Evolutionary conservation across 2,113 vertebrate genomes (phyloP), one percentile per base, ranked within the genome.

Genomic region (Phainopepla nitens): DNA sequence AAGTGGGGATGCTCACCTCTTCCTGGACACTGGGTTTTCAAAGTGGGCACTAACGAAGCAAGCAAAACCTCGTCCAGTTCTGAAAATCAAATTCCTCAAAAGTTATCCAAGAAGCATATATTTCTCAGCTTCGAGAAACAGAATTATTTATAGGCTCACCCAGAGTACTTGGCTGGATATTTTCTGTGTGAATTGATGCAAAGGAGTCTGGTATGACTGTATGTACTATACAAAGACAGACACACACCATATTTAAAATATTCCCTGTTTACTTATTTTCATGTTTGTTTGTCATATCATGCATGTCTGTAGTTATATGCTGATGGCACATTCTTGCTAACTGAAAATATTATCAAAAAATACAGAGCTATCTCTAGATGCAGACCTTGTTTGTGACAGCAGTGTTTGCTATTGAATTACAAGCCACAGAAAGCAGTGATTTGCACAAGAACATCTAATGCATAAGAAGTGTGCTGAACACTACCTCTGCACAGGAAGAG

Each of bases 351-450:
- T 95, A 83, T 84, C 39, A 66, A 91, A 92, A 94, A 81, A 66
- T 51, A 68, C n/a, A 27, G 61, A 79, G 60, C 81, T 91, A 53
- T 93, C 93, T 92, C 57, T 71, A 93, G 91, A 89, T 82, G 68
- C 57, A 91, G 89, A 53, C 87, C 51, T 77, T 87, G 87, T n/a
- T 95, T 94, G 72, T 96, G 87, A 87, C 89, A 91, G 91, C 61
- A 36, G 0, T 76, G 65, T 91, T 94, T 94, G 71, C 84, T 72
- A n/a, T 20, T 78, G 95, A 94, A 95, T 92, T 66, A 53, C 54
- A 95, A 91, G 61, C 77, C 87, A 60, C 83, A 72, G 83, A 97
- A 95, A 95, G 57, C 83, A 94, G 94, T 93, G 91, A 96, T 97
- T 97, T 96, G 93, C 87, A 93, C 91, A 71, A 89, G 93, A 94